Conservation (phyloP, 1,140 invertebrate genomes). For the Branchinecta lindahli region DNA sequence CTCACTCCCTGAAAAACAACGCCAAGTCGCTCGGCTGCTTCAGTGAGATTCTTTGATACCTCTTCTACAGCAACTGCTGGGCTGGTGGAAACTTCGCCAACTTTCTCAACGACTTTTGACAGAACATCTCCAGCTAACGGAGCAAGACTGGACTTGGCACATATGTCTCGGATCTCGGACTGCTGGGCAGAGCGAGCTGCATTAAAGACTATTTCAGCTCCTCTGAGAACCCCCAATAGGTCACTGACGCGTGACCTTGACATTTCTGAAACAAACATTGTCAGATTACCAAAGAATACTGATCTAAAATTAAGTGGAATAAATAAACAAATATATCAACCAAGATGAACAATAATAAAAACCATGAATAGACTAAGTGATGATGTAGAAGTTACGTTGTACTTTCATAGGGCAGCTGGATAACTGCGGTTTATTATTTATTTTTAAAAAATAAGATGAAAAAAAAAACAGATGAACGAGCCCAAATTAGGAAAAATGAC, state of each 20-base stretch:
- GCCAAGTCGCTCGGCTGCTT: slow-evolving; percentile 10
- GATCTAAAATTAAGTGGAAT: too few species aligned
- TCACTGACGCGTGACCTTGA: slow-evolving; percentile 16
- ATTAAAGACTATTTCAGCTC: slow-evolving; percentile 14
- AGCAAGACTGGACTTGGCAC: slow-evolving; percentile 7
- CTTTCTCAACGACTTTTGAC: slow-evolving; percentile 7
- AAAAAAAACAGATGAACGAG: too few species aligned
- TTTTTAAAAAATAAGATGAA: too few species aligned
- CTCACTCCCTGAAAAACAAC: slow-evolving; percentile 9
- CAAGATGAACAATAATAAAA: too few species aligned
- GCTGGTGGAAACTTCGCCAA: neutral
- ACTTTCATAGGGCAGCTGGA: too few species aligned
- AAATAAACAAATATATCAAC: too few species aligned
- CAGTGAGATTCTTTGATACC: slow-evolving; percentile 9
- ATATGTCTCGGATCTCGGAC: slow-evolving; percentile 12
- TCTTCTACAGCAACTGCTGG: slow-evolving; percentile 13
- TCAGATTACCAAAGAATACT: too few species aligned
- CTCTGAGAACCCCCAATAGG: slow-evolving; percentile 15
- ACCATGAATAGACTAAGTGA: too few species aligned
- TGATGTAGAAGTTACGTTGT: too few species aligned
- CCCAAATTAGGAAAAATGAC: too few species aligned
- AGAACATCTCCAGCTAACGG: neutral
- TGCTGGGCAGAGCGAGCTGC: slow-evolving; percentile 15
- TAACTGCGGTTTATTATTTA: too few species aligned
- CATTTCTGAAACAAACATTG: slow-evolving; percentile 14